Percentiles rank a stretch among this genome's conserved stretches.
phyloP scores from a whole-genome alignment of 1,140 invertebrate species.

The Kradibia gibbosae region DNA sequence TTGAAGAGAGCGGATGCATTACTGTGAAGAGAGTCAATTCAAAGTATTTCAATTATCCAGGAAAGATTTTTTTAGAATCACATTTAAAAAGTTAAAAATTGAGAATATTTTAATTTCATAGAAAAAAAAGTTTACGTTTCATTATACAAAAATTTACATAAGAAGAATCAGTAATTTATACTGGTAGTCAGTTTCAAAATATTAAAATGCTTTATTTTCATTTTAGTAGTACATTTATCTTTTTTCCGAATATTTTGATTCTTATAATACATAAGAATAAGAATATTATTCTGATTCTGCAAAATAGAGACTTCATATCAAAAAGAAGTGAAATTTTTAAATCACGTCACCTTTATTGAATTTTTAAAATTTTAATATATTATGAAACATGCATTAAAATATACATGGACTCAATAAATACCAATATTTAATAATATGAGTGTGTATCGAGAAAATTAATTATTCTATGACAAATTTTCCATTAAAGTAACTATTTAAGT shows the following conservation, averaged over 20 bases:
- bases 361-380: background rate
- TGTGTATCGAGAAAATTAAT: background rate
- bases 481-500: too few species aligned
- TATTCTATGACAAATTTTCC: too few species aligned
- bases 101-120: background rate
- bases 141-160: background rate
- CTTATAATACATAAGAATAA: too few species aligned
- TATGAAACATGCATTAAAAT: background rate
- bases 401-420: background rate
- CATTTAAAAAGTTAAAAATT: background rate
- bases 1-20: background rate
- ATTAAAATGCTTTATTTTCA: background rate
- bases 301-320: too few species aligned
- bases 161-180: background rate
- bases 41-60: conserved; percentile 27
- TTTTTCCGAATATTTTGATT: too few species aligned
- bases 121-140: background rate
- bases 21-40: background rate
- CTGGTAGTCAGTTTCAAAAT: too few species aligned
- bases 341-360: too few species aligned
- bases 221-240: background rate
- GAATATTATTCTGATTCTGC: too few species aligned
- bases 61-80: background rate
- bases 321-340: too few species aligned
- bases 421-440: too few species aligned